Evolutionary conservation across 2,113 vertebrate genomes (phyloP).

Genomic region (Hippocampus zosterae): DNA sequence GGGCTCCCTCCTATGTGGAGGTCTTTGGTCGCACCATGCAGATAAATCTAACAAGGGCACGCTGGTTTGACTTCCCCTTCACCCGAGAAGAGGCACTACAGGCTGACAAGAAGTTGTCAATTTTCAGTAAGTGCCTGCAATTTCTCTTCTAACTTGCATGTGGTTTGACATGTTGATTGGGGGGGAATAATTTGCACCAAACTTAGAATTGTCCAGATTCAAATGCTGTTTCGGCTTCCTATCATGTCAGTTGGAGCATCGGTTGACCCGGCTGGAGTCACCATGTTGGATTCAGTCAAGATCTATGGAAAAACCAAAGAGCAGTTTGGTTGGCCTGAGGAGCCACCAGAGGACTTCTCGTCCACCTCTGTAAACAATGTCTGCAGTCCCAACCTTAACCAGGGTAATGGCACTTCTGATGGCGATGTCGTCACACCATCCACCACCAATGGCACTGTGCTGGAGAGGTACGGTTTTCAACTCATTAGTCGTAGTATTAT

Average conservation of each 20-base stretch:
- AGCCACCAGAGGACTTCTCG: constrained; percentile 93
- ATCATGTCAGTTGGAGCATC: constrained; percentile 86
- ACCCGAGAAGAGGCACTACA: constrained; percentile 95
- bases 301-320: constrained; percentile 99
- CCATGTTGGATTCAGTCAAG: constrained; percentile 98
- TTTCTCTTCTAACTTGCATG: neutral
- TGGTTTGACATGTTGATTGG: neutral
- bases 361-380: constrained; percentile 91
- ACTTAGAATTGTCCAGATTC: neutral
- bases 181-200: neutral
- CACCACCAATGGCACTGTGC: constrained; percentile 81
- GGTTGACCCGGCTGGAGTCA: constrained; percentile 95
- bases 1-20: constrained; percentile 91
- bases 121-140: constrained; percentile 83
- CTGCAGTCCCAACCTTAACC: constrained; percentile 89
- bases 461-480: constrained; percentile 84
- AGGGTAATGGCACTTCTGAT: constrained; percentile 83
- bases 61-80: constrained; percentile 98
- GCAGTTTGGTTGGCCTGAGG: constrained; percentile 98
- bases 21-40: constrained; percentile 98
- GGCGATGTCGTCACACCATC: constrained; percentile 78
- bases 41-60: constrained; percentile 90
- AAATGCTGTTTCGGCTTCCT: constrained; percentile 7
- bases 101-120: constrained; percentile 93
- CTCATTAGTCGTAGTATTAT: neutral